Base-by-base conservation (phyloP, 2,113 vertebrate species). In the Amia ocellicauda region DNA sequence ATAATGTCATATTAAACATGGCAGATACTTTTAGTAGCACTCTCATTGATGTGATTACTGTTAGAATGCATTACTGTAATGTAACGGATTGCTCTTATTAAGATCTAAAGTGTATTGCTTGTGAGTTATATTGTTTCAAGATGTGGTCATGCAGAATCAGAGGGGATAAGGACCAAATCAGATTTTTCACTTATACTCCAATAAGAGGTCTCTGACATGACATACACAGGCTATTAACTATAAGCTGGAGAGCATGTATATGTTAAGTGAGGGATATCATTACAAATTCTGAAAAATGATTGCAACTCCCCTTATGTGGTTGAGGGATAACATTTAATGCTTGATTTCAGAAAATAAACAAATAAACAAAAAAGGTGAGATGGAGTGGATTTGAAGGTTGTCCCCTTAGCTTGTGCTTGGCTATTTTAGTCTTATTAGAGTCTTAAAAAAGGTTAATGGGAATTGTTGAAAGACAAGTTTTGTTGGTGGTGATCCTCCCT, bases 1-100 rank as follows among this genome's bases (percentile, higher is more conserved):
- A 69, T 76, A 81, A 73, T 80, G 73, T 69, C 66, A 20, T 45
- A 73, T 78, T 73, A 77, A 80, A 82, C 53, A 47, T 68, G 72
- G 74, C 66, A 80, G 67, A 23, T 54, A 56, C 56, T 36, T 52
- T 66, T 67, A 66, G 64, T 61, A 56, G 20, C 58, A 56, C 29
- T 62, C 11, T 53, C 63, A 73, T 67, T 76, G 63, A 70, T 73
- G 66, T 75, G 74, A 66, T 56, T 55, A 76, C 74, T 69, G 70
- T 69, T 60, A 66, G 43, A 59, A 66, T 66, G 67, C 64, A 58
- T 70, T 74, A 58, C 41, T 58, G 56, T 53, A 60, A 60, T 69
- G 36, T 68, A 73, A 63, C 63, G 67, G 69, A 65, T 60, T 65
- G 71, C 53, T 66, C 64, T 27, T 59, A 52, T 60, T 69, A 62